A percentile compares a stretch with the other conserved stretches of the same genome.
Conservation (phyloP, 2,797 vertebrate species). For the Leuciscus waleckii region DNA sequence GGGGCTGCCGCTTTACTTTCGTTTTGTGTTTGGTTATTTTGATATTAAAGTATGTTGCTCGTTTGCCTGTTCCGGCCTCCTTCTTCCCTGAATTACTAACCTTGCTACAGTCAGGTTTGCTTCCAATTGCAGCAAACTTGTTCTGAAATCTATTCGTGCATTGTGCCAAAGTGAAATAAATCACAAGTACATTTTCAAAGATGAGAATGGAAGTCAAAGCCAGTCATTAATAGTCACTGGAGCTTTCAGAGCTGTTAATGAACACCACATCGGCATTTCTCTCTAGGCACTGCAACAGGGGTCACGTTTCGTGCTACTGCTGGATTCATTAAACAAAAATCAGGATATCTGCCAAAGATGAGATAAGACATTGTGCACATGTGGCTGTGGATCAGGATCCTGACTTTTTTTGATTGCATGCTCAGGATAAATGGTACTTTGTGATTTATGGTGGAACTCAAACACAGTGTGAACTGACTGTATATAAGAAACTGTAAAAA, state of each 20-base stretch:
- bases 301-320: conserved; percentile 12
- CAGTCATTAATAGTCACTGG: conserved; percentile 9
- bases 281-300: not conserved
- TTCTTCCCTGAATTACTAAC: too few relatives aligned
- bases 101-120: too few relatives aligned
- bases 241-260: conserved; percentile 20
- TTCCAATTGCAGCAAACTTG: not conserved
- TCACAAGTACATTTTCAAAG: conserved; percentile 6
- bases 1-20: too few relatives aligned
- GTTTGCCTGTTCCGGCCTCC: too few relatives aligned
- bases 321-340: conserved; percentile 8
- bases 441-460: not conserved
- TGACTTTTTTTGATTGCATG: not conserved
- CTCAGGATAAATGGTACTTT: not conserved
- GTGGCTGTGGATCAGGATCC: not conserved
- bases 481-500: not conserved
- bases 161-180: not conserved
- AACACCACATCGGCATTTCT: conserved; percentile 15
- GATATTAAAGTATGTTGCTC: too few relatives aligned
- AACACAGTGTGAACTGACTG: not conserved
- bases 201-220: not conserved
- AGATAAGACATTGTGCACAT: conserved; percentile 24
- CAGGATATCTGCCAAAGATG: conserved; percentile 21
- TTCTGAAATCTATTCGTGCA: not conserved
- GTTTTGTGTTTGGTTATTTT: too few relatives aligned